Percentiles rank a stretch among this genome's conserved stretches.
These are phyloP conservation scores for Lasioglossum oenotherae DNA, from an alignment of 2,888 invertebrate genomes.

Conservation along the genomic window DNA sequence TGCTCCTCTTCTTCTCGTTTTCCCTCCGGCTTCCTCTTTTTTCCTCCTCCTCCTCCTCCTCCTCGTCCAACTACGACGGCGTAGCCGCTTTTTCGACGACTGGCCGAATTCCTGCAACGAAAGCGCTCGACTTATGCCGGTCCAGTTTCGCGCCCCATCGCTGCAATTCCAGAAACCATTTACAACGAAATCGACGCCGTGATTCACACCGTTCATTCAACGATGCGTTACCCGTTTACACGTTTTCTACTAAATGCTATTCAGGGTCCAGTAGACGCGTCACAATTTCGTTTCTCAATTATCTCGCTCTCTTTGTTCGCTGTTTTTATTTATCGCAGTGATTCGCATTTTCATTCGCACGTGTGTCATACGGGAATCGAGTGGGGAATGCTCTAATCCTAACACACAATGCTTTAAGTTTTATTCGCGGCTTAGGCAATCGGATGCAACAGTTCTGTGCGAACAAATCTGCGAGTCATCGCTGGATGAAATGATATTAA, in stretches of 20 bases:
- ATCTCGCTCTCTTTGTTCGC: not conserved
- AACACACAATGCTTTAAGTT: not conserved
- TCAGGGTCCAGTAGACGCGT: not conserved
- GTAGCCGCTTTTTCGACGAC: conserved; percentile 12
- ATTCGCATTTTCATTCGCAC: not conserved
- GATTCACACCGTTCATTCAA: not conserved
- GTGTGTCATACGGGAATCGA: not conserved
- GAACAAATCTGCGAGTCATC: not conserved
- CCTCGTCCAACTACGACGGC: not conserved
- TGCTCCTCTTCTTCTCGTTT: conserved; percentile 4
- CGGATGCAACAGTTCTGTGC: not conserved
- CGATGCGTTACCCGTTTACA: not conserved
- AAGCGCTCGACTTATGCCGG: conserved; percentile 12
- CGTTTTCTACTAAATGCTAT: not conserved
- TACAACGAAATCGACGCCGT: not conserved
- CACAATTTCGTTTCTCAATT: not conserved
- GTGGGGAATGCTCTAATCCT: not conserved
- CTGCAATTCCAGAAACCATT: not conserved
- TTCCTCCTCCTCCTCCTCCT: not conserved
- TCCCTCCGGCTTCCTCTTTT: not conserved
- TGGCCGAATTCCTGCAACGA: conserved; percentile 31
- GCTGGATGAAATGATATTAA: not conserved
- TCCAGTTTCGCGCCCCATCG: conserved; percentile 3
- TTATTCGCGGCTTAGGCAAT: not conserved
- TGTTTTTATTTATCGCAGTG: not conserved